phyloP scores from a whole-genome alignment of 2,888 invertebrate genomes.

The Hirudinaria manillensis region DNA sequence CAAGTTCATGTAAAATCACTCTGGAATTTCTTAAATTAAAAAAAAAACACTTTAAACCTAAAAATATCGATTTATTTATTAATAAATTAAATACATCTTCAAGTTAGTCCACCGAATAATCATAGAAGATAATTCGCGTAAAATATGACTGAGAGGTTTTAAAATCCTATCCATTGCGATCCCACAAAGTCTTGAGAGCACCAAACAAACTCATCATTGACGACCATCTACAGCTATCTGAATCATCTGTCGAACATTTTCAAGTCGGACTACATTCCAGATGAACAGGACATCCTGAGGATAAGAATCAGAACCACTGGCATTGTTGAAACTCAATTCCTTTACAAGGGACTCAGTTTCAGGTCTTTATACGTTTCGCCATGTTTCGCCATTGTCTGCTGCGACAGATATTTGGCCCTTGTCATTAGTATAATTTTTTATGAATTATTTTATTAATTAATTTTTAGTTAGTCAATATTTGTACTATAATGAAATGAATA shows the following conservation, averaged over 20 bases:
- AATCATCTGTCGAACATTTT: slow-evolving; percentile 2
- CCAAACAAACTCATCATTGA: too few species aligned
- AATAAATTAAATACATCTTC: too few species aligned
- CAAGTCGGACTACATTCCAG: slow-evolving; percentile 4
- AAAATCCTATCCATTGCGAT: too few species aligned
- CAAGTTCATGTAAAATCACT: too few species aligned
- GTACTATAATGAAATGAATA: too few species aligned
- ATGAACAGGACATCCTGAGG: slow-evolving; percentile 15
- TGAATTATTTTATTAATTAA: background rate
- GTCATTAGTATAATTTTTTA: background rate
- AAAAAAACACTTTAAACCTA: too few species aligned
- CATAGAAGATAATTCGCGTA: too few species aligned
- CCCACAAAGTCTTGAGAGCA: too few species aligned
- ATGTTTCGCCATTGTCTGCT: background rate
- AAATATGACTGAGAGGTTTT: too few species aligned
- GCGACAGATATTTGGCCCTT: background rate
- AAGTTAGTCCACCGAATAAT: too few species aligned
- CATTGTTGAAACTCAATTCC: slow-evolving; percentile 8
- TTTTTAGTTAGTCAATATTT: background rate
- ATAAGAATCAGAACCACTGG: slow-evolving; percentile 21
- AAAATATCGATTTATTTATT: too few species aligned
- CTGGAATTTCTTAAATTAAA: too few species aligned
- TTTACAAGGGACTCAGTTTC: slow-evolving; percentile 16
- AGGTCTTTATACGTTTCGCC: background rate
- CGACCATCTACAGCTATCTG: slow-evolving; percentile 38